Evolutionary conservation across 1,140 invertebrate genomes (phyloP).

Genomic region (Drosophila azteca): DNA sequence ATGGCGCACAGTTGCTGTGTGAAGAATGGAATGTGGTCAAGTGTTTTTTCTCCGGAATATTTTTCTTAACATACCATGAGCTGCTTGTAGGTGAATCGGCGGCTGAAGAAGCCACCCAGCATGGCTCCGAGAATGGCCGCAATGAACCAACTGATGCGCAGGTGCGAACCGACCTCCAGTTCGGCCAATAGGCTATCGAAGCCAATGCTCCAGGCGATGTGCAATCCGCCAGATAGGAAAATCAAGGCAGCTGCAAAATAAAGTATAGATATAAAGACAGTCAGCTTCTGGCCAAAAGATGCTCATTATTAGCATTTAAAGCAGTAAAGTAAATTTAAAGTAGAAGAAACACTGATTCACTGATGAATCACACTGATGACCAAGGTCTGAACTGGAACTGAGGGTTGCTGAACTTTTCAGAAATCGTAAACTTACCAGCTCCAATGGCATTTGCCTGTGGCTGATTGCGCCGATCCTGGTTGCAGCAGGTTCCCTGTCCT

Average conservation of each 20-base stretch:
- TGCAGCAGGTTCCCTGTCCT: constrained; percentile 49
- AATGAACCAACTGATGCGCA: constrained; percentile 61
- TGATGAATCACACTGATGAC: too few relatives aligned
- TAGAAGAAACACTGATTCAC: too few relatives aligned
- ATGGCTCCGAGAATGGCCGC: constrained; percentile 56
- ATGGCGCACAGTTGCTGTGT: constrained; percentile 53
- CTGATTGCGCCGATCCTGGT: constrained; percentile 59
- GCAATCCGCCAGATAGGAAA: constrained; percentile 63
- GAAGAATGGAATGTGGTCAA: neutral
- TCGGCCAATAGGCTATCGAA: constrained; percentile 34
- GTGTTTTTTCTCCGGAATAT: neutral
- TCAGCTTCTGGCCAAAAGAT: neutral
- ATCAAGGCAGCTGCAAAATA: constrained; percentile 48
- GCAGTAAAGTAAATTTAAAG: too few relatives aligned
- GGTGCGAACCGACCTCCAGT: constrained; percentile 33
- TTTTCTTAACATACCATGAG: constrained; percentile 41
- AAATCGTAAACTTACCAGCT: constrained; percentile 39
- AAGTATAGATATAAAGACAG: neutral
- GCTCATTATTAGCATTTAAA: neutral
- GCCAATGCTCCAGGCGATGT: constrained; percentile 75
- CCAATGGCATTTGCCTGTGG: constrained; percentile 67
- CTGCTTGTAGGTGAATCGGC: constrained; percentile 39
- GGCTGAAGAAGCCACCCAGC: constrained; percentile 21
- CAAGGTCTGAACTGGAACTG: too few relatives aligned
- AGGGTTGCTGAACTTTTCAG: too few relatives aligned